These are phyloP conservation scores for Melieria picta DNA, from an alignment of 2,888 invertebrate species.

Conservation along the genomic window DNA sequence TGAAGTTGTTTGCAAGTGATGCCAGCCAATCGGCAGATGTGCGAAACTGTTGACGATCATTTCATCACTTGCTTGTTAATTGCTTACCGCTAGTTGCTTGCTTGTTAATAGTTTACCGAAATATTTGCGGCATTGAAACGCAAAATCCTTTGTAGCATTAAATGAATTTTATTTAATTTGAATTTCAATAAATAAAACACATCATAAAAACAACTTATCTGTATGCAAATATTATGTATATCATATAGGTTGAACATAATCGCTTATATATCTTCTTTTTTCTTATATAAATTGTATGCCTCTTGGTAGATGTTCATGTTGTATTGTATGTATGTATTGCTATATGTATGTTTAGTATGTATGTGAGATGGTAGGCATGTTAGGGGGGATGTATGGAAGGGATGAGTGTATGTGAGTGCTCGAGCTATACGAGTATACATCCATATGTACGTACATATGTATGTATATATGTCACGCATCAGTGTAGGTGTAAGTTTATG, in stretches of 20 bases:
- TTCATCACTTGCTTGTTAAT: too few species aligned
- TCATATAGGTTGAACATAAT: background rate
- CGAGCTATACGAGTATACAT: conserved; percentile 1
- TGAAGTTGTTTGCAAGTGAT: too few species aligned
- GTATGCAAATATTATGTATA: conserved; percentile 20
- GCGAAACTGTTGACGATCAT: too few species aligned
- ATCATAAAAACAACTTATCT: conserved; percentile 40
- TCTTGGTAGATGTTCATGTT: conserved; percentile 14
- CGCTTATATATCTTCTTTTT: conserved; percentile 2
- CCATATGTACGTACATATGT: conserved; percentile 23
- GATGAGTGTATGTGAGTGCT: background rate
- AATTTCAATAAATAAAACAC: conserved; percentile 34
- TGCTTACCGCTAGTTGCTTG: too few species aligned
- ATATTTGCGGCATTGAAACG: background rate
- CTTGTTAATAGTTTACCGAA: too few species aligned
- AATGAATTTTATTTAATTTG: conserved; percentile 38
- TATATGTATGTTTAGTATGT: background rate
- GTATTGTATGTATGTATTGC: conserved; percentile 37
- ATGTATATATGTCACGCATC: too few species aligned
- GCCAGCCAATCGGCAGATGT: too few species aligned
- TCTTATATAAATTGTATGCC: background rate
- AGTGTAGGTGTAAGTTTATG: background rate
- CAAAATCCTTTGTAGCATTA: conserved; percentile 33
- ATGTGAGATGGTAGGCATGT: too few species aligned
- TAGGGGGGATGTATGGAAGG: background rate